A percentile compares a stretch with the other conserved stretches of the same genome.
Evolutionary conservation across 2,888 invertebrate genomes (phyloP).

Genomic region (Eupeodes latifasciatus): DNA sequence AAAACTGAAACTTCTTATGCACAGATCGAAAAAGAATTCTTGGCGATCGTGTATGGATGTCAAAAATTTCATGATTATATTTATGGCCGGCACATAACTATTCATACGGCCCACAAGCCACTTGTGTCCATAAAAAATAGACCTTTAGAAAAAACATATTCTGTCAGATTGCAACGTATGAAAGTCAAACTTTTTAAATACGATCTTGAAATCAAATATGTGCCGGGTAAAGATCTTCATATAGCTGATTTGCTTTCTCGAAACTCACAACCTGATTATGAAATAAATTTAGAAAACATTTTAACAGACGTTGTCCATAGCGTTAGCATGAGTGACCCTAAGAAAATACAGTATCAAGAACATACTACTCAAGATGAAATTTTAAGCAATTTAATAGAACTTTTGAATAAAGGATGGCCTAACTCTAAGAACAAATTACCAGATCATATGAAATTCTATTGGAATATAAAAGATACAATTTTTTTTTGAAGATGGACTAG

Average conservation of each 20-base stretch:
- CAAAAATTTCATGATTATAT: constrained; percentile 69
- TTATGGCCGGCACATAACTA: constrained; percentile 44
- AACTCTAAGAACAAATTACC: constrained; percentile 48
- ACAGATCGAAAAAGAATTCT: too few relatives aligned
- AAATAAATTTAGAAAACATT: constrained; percentile 39
- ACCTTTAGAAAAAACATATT: constrained; percentile 23
- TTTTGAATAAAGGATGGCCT: constrained; percentile 49
- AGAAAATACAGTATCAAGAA: constrained; percentile 42
- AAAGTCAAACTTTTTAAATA: constrained; percentile 50
- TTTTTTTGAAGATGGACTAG: constrained; percentile 49
- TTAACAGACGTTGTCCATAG: constrained; percentile 48
- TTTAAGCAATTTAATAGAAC: constrained; percentile 24
- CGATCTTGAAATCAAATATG: constrained; percentile 45
- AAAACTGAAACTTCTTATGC: constrained; percentile 51
- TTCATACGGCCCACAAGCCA: constrained; percentile 60
- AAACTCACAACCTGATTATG: constrained; percentile 39
- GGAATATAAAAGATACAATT: constrained; percentile 45
- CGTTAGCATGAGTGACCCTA: constrained; percentile 39
- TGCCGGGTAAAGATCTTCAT: constrained; percentile 50
- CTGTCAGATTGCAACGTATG: constrained; percentile 31
- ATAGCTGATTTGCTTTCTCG: constrained; percentile 62
- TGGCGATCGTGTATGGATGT: not conserved
- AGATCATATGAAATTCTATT: constrained; percentile 48
- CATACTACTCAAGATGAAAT: constrained; percentile 47
- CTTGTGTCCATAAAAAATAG: constrained; percentile 48